Evolutionary conservation across 1,140 invertebrate species (phyloP).

Genomic region (Rhysida immarginata): DNA sequence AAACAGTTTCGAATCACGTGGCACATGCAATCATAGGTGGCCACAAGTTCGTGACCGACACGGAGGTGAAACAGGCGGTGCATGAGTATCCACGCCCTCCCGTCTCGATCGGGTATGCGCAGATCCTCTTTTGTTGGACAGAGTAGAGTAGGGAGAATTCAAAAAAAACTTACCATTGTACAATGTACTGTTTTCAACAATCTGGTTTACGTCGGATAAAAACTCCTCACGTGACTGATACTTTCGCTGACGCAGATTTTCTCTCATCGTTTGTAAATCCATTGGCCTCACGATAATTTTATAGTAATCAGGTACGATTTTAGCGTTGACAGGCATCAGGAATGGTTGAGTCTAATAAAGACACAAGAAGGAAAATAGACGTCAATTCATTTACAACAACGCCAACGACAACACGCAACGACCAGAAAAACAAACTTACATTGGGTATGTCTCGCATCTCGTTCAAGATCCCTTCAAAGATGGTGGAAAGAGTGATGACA

Average conservation of each 20-base stretch:
- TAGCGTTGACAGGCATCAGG: conserved; percentile 83
- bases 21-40: too few species aligned
- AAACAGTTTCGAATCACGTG: too few species aligned
- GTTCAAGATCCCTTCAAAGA: conserved; percentile 83
- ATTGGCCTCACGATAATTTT: conserved; percentile 83
- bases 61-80: too few species aligned
- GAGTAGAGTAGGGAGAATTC: conserved; percentile 5
- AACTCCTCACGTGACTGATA: conserved; percentile 91
- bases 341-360: conserved; percentile 59
- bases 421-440: conserved; percentile 32
- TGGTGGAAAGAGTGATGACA: conserved; percentile 80
- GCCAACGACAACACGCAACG: too few species aligned
- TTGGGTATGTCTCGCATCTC: conserved; percentile 85
- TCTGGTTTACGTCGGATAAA: conserved; percentile 83
- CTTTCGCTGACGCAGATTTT: conserved; percentile 77
- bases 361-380: too few species aligned
- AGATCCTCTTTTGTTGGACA: too few species aligned
- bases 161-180: conserved; percentile 59
- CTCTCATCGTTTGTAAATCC: conserved; percentile 91
- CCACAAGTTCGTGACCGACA: too few species aligned
- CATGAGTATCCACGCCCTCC: too few species aligned
- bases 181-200: conserved; percentile 82
- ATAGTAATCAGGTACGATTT: conserved; percentile 88
- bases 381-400: too few species aligned
- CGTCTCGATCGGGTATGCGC: too few species aligned